Conservation (phyloP, 2,888 invertebrate species). For the Nemotelus pantherinus region DNA sequence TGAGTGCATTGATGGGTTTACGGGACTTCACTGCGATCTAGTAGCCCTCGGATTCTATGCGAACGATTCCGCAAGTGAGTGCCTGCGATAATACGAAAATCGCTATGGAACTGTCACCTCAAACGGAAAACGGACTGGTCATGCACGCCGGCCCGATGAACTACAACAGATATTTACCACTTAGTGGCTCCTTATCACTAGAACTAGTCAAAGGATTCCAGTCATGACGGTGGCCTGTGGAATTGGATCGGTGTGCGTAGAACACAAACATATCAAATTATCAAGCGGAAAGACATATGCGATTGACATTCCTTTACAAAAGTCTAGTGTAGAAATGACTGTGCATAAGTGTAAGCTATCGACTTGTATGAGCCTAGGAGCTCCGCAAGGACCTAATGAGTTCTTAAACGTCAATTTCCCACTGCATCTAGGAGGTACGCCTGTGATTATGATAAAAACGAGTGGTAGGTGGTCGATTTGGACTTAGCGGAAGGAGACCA, state of each 20-base stretch:
- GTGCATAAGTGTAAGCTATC: conserved; percentile 79
- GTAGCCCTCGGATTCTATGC: conserved; percentile 88
- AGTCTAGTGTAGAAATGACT: conserved; percentile 76
- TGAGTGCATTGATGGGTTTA: conserved; percentile 80
- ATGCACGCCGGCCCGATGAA: conserved; percentile 89
- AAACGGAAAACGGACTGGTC: conserved; percentile 80
- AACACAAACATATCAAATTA: conserved; percentile 76
- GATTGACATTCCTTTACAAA: conserved; percentile 80
- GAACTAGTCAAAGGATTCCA: conserved; percentile 84
- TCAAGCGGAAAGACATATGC: conserved; percentile 88
- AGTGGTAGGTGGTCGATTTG: too few species aligned
- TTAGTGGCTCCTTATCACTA: conserved; percentile 89
- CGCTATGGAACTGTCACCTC: conserved; percentile 82
- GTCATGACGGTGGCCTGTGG: conserved; percentile 89
- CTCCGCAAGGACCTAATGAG: conserved; percentile 76
- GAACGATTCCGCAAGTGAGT: conserved; percentile 86
- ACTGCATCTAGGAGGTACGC: conserved; percentile 84
- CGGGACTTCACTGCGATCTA: conserved; percentile 91
- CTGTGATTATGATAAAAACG: conserved; percentile 62
- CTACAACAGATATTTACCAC: conserved; percentile 71
- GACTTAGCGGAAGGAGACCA: too few species aligned
- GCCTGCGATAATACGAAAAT: conserved; percentile 87
- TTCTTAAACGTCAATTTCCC: conserved; percentile 87
- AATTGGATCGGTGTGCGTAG: conserved; percentile 77
- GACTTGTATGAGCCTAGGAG: conserved; percentile 75